These are phyloP conservation scores for Laothoe populi DNA, from an alignment of 2,888 invertebrate genomes.

Conservation along the genomic window DNA sequence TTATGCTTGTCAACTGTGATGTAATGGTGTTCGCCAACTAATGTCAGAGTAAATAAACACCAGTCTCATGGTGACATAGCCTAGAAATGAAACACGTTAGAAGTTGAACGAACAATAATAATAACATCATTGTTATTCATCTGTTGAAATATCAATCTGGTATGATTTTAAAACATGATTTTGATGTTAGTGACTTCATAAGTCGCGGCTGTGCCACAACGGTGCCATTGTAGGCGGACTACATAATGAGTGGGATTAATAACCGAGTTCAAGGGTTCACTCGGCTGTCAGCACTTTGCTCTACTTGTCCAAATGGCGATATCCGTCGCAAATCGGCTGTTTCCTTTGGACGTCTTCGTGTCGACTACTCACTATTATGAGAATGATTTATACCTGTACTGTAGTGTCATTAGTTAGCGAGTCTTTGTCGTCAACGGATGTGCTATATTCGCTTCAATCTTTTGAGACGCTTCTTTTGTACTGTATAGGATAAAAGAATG, in stretches of 20 bases:
- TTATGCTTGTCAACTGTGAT: constrained; percentile 14
- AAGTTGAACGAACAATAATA: not conserved
- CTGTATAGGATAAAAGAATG: constrained; percentile 1
- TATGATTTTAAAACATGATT: not conserved
- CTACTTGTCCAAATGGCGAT: constrained; percentile 63
- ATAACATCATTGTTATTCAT: not conserved
- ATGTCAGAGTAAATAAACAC: not conserved
- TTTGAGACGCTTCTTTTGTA: constrained; percentile 47
- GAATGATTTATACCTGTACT: constrained; percentile 80
- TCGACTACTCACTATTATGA: constrained; percentile 65
- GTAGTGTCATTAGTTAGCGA: constrained; percentile 72
- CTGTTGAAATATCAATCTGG: not conserved
- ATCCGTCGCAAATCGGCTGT: constrained; percentile 81
- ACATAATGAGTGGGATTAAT: constrained; percentile 61
- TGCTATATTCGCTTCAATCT: constrained; percentile 71
- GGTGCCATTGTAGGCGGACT: constrained; percentile 49
- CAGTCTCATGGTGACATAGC: not conserved
- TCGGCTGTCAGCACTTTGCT: constrained; percentile 39
- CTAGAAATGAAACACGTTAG: not conserved
- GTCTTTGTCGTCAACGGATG: constrained; percentile 59
- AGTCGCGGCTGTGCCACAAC: constrained; percentile 42
- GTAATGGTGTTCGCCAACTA: not conserved
- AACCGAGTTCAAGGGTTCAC: constrained; percentile 59
- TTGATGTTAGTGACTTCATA: constrained; percentile 31
- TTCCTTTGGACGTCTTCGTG: constrained; percentile 75